Percentiles rank a stretch among this genome's conserved stretches.
phyloP scores from a whole-genome alignment of 2,113 vertebrate species.

The Callionymus lyra region DNA sequence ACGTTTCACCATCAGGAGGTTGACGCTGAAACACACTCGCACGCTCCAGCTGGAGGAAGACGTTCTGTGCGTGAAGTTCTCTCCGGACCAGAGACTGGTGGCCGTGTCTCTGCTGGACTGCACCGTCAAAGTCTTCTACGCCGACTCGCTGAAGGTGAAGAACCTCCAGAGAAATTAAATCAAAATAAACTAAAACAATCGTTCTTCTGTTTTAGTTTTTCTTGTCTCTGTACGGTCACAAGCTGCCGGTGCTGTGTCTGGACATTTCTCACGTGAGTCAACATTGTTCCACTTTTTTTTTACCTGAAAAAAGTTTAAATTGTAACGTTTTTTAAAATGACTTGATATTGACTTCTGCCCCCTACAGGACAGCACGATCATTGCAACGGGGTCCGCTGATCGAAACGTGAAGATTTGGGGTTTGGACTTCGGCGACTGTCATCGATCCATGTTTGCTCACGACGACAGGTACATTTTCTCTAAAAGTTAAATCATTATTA shows the following conservation, averaged over 20 bases:
- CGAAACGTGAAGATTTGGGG: slow-evolving; percentile 97
- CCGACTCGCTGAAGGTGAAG: slow-evolving; percentile 76
- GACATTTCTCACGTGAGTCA: slow-evolving; percentile 91
- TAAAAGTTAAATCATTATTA: too few relatives aligned
- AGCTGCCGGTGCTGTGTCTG: slow-evolving; percentile 91
- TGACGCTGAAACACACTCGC: slow-evolving; percentile 81
- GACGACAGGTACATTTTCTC: slow-evolving; percentile 81
- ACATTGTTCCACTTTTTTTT: not conserved
- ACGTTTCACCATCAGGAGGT: too few relatives aligned
- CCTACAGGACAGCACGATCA: slow-evolving; percentile 83
- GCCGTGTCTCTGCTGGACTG: slow-evolving; percentile 87
- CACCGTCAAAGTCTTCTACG: slow-evolving; percentile 91
- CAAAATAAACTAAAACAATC: too few relatives aligned
- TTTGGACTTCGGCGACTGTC: slow-evolving; percentile 95
- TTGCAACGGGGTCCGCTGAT: slow-evolving; percentile 91
- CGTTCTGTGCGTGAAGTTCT: slow-evolving; percentile 82
- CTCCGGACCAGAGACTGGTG: slow-evolving; percentile 80
- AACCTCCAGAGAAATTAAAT: not conserved
- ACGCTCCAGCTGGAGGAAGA: slow-evolving; percentile 88
- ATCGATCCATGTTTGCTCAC: slow-evolving; percentile 92
- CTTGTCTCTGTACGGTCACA: slow-evolving; percentile 94
- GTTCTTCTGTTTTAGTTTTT: slow-evolving; percentile 75
- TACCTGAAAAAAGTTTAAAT: not conserved
- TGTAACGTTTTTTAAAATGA: too few relatives aligned
- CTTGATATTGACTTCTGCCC: not conserved